phyloP scores from a whole-genome alignment of 1,140 invertebrate genomes.

The Papilio aristodemus region DNA sequence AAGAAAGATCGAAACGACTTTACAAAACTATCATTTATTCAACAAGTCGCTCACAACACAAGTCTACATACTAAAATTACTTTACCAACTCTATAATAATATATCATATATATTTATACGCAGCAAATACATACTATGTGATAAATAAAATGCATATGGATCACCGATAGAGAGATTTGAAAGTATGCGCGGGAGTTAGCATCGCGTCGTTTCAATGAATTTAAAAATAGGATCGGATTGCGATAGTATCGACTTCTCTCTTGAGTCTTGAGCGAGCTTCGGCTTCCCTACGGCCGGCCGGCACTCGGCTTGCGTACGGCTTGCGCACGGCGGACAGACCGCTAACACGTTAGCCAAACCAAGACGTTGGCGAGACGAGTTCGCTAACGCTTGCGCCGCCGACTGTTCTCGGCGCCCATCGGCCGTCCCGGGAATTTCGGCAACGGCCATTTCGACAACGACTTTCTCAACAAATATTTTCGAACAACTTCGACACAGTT shows the following conservation, averaged over 20 bases:
- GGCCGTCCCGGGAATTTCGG: constrained; percentile 59
- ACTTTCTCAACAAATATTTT: constrained; percentile 74
- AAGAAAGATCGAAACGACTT: constrained; percentile 66
- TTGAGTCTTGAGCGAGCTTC: constrained; percentile 58
- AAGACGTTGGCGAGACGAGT: constrained; percentile 46
- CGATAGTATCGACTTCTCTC: constrained; percentile 61
- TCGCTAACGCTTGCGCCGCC: constrained; percentile 53
- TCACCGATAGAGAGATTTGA: constrained; percentile 50
- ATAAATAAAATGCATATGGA: constrained; percentile 62
- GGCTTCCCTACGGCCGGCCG: constrained; percentile 54
- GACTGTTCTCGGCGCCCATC: constrained; percentile 54
- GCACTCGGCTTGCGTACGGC: constrained; percentile 54
- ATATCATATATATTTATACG: constrained; percentile 46
- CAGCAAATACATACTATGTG: constrained; percentile 53
- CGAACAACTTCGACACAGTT: constrained; percentile 77
- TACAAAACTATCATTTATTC: constrained; percentile 77
- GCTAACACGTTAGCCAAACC: no score
- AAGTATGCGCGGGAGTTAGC: constrained; percentile 34
- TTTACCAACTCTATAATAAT: constrained; percentile 47
- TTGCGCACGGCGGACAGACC: constrained; percentile 65
- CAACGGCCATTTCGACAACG: constrained; percentile 67
- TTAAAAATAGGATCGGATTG: constrained; percentile 72
- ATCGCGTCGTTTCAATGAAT: constrained; percentile 35
- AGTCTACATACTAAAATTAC: constrained; percentile 67
- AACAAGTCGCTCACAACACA: constrained; percentile 76